A percentile compares a stretch with the other conserved stretches of the same genome.
phyloP scores from a whole-genome alignment of 2,113 vertebrate genomes.

The Thunnus maccoyii region DNA sequence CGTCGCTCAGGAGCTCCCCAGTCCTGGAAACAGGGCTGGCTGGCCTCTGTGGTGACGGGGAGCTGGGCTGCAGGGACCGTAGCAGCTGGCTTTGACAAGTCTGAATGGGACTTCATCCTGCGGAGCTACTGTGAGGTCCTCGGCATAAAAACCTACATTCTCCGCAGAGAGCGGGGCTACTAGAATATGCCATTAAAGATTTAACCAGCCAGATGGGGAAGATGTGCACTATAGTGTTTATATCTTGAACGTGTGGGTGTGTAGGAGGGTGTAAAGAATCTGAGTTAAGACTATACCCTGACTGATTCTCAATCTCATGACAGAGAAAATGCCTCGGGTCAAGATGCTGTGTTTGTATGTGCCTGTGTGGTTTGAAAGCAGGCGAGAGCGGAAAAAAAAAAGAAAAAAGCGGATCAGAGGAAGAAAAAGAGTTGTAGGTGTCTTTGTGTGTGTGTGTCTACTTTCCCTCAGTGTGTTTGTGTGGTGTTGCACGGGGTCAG shows the following conservation, averaged over 20 bases:
- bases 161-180: conserved; percentile 2
- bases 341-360: conserved; percentile 37
- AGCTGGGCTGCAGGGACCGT: background rate
- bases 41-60: background rate
- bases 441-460: background rate
- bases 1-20: conserved; percentile 35
- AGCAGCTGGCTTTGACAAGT: conserved; percentile 56
- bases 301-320: conserved; percentile 34
- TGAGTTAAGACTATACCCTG: conserved; percentile 10
- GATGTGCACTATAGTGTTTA: conserved; percentile 4
- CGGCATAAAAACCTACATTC: conserved; percentile 27
- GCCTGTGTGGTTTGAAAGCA: conserved; percentile 18
- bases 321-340: conserved; percentile 34
- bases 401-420: conserved; percentile 4
- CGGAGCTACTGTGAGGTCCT: conserved; percentile 29
- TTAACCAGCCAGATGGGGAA: conserved; percentile 57
- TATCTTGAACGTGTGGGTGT: conserved; percentile 6
- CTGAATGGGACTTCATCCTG: conserved; percentile 39
- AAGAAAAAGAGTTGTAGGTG: conserved; percentile 22
- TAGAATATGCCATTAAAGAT: conserved; percentile 62
- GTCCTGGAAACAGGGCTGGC: conserved; percentile 21
- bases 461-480: conserved; percentile 13
- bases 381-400: background rate
- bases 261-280: conserved; percentile 1
- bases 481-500: conserved; percentile 36